Conservation (phyloP, 2,113 vertebrate species). For the Perca flavescens region DNA sequence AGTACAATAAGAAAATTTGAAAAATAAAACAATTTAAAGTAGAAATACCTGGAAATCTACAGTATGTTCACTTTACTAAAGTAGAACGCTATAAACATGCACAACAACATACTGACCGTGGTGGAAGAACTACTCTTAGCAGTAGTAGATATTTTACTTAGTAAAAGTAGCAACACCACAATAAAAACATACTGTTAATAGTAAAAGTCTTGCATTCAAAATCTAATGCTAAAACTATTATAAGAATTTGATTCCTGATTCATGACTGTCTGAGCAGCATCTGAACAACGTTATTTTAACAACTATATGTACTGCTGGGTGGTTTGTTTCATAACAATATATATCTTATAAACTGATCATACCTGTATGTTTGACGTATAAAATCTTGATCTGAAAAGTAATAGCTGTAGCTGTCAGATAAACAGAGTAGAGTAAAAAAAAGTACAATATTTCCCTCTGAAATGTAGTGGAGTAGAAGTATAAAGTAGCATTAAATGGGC, state of each 20-base stretch:
- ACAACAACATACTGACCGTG: not conserved
- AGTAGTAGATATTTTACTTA: not conserved
- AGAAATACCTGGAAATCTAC: not conserved
- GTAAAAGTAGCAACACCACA: not conserved
- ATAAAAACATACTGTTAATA: not conserved
- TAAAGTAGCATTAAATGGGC: not conserved
- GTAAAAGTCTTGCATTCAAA: not conserved
- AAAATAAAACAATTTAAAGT: not conserved
- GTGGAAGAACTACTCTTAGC: not conserved
- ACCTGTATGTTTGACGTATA: not conserved
- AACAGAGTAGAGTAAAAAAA: not conserved
- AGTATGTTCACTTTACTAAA: not conserved
- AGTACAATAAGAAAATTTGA: not conserved
- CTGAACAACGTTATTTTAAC: too few species aligned
- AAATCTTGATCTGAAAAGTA: not conserved
- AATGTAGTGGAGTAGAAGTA: not conserved
- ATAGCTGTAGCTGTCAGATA: not conserved
- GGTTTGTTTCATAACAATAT: not conserved
- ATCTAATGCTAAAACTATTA: not conserved
- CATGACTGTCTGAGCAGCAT: not conserved
- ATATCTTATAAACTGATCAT: not conserved
- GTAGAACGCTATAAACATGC: not conserved
- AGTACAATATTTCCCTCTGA: not conserved
- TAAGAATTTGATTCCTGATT: not conserved
- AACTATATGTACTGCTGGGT: not conserved